Percentiles rank a stretch among this genome's conserved stretches.
Evolutionary conservation across 2,113 vertebrate genomes (phyloP).

Genomic region (Sciurus niger): DNA sequence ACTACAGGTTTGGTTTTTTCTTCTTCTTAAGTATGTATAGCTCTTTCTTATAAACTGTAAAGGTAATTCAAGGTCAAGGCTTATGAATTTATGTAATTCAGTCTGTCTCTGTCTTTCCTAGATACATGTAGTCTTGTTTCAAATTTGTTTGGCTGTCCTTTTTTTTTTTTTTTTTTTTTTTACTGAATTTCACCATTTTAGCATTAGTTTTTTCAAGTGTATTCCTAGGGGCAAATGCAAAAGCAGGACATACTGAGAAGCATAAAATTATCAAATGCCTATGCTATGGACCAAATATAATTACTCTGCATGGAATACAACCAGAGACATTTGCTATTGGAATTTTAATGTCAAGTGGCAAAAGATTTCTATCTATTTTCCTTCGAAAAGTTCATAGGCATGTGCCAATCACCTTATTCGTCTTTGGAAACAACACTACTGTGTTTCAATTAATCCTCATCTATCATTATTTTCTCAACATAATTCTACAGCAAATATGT

Average conservation of each 20-base stretch:
- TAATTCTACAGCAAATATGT: conserved; percentile 30
- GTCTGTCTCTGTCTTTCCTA: not conserved
- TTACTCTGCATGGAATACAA: conserved; percentile 54
- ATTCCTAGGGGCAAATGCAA: conserved; percentile 15
- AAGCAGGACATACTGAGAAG: conserved; percentile 1
- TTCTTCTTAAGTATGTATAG: not conserved
- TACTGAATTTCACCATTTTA: conserved; percentile 6
- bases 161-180: not conserved
- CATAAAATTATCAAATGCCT: conserved; percentile 60
- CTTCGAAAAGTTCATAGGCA: conserved; percentile 40
- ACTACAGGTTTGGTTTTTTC: not conserved
- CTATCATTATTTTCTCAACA: conserved; percentile 16
- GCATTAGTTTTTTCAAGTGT: not conserved
- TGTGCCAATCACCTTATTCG: conserved; percentile 31
- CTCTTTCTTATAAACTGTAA: not conserved
- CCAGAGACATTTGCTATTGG: conserved; percentile 54
- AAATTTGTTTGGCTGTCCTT: not conserved
- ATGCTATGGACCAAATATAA: conserved; percentile 39
- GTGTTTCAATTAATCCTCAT: conserved; percentile 60
- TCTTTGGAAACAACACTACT: conserved; percentile 18
- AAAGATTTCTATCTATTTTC: conserved; percentile 53
- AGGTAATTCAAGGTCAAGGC: not conserved
- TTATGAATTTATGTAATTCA: not conserved
- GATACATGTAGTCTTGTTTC: not conserved
- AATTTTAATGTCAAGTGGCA: conserved; percentile 71